Conservation (phyloP, 37 sponge, comb jelly and placozoan genomes). For the Aplysina aerophoba region DNA sequence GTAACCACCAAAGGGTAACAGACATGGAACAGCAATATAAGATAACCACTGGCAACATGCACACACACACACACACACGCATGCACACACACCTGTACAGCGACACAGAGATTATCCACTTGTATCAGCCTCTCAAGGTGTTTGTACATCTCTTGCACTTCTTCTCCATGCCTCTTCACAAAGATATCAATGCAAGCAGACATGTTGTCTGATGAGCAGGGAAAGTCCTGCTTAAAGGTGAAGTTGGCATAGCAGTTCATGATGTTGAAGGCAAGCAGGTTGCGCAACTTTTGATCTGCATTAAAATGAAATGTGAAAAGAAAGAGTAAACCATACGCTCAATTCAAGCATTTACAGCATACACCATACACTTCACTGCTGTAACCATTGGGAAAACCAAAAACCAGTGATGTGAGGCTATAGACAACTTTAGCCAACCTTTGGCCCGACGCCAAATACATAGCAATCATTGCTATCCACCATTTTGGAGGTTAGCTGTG, state of each 20-base stretch:
- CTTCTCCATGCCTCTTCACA: constrained; percentile 1
- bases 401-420: too few species aligned
- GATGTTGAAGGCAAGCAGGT: constrained; percentile 21
- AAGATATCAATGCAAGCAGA: neutral
- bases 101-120: constrained; percentile 29
- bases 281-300: constrained; percentile 14
- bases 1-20: neutral
- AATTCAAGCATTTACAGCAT: too few species aligned
- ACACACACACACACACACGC: neutral
- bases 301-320: too few species aligned
- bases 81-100: constrained; percentile 1
- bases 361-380: too few species aligned
- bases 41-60: neutral
- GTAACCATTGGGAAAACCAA: too few species aligned
- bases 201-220: constrained; percentile 5
- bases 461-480: neutral
- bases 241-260: constrained; percentile 33
- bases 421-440: neutral
- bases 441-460: neutral
- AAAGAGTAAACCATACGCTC: too few species aligned
- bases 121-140: constrained; percentile 21
- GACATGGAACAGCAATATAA: neutral
- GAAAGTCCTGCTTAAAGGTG: neutral
- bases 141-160: constrained; percentile 9
- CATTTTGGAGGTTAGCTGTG: neutral